These are phyloP conservation scores for Rhynchomys soricoides DNA, from an alignment of 2,113 vertebrate species.

Conservation along the genomic window DNA sequence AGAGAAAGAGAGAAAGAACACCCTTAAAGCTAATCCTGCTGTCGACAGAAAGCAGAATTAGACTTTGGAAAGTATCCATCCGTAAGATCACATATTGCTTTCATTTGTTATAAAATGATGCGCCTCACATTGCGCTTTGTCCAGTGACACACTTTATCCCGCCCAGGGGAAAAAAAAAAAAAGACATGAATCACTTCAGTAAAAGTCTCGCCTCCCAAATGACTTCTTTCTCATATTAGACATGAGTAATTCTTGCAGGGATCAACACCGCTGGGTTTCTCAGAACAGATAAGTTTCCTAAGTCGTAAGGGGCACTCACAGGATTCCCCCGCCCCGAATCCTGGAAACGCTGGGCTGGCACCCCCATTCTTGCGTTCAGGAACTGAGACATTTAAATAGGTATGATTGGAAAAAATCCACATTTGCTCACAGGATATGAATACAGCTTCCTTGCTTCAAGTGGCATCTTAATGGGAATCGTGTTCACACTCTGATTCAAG, in stretches of 20 bases:
- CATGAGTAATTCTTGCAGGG: conserved; percentile 82
- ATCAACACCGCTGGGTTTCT: conserved; percentile 83
- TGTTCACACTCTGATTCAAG: conserved; percentile 69
- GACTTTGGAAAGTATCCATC: conserved; percentile 73
- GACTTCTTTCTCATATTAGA: conserved; percentile 82
- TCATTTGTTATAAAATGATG: conserved; percentile 77
- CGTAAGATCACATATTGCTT: conserved; percentile 77
- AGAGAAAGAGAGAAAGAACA: conserved; percentile 23
- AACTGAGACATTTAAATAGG: conserved; percentile 77
- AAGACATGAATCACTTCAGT: conserved; percentile 83
- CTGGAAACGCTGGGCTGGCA: conserved; percentile 80
- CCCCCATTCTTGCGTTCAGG: conserved; percentile 71
- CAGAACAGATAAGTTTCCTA: conserved; percentile 85
- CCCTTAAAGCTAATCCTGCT: conserved; percentile 71
- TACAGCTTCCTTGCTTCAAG: conserved; percentile 79
- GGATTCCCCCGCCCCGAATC: conserved; percentile 83
- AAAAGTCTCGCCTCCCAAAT: conserved; percentile 76
- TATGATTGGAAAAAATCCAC: conserved; percentile 84
- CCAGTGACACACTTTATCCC: conserved; percentile 81
- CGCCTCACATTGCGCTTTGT: conserved; percentile 74
- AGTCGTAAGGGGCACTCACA: conserved; percentile 77
- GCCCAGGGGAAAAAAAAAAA: conserved; percentile 76
- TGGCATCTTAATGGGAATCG: conserved; percentile 81
- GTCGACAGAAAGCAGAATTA: conserved; percentile 79
- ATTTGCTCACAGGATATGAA: conserved; percentile 84